Evolutionary conservation across 2,888 invertebrate genomes (phyloP).

Genomic region (Rhagonycha fulva): DNA sequence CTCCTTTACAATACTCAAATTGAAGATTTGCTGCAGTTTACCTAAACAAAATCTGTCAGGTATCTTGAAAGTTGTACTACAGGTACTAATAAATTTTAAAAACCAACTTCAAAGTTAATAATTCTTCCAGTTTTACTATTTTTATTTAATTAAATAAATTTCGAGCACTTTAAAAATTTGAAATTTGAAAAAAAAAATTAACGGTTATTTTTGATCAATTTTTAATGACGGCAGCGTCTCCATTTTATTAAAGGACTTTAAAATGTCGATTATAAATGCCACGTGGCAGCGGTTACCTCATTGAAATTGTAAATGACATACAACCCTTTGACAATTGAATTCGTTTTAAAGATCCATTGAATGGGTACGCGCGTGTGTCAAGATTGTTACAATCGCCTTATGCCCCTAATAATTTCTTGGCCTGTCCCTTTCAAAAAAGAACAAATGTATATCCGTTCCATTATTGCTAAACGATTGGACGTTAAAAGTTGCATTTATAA

Average conservation of each 20-base stretch:
- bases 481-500: neutral
- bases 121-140: no score
- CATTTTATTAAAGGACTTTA: slow-evolving; percentile 45
- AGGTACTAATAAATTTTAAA: neutral
- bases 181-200: neutral
- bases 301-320: slow-evolving; percentile 50
- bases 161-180: no score
- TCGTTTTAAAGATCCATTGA: slow-evolving; percentile 41
- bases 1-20: slow-evolving; percentile 8
- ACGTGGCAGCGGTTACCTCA: slow-evolving; percentile 49
- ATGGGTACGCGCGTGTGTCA: slow-evolving; percentile 42
- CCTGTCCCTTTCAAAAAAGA: slow-evolving; percentile 1
- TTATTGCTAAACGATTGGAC: neutral
- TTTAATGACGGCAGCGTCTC: slow-evolving; percentile 26
- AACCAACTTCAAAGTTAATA: neutral
- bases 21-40: neutral
- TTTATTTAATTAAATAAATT: no score
- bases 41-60: slow-evolving; percentile 1
- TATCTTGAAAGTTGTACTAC: neutral
- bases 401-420: slow-evolving; percentile 20
- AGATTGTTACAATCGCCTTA: slow-evolving; percentile 23
- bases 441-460: slow-evolving; percentile 9
- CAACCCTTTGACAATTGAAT: slow-evolving; percentile 48
- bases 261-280: slow-evolving; percentile 47
- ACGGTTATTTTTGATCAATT: neutral